Evolutionary conservation across 2,113 vertebrate species (phyloP).

Genomic region (Panthera uncia): DNA sequence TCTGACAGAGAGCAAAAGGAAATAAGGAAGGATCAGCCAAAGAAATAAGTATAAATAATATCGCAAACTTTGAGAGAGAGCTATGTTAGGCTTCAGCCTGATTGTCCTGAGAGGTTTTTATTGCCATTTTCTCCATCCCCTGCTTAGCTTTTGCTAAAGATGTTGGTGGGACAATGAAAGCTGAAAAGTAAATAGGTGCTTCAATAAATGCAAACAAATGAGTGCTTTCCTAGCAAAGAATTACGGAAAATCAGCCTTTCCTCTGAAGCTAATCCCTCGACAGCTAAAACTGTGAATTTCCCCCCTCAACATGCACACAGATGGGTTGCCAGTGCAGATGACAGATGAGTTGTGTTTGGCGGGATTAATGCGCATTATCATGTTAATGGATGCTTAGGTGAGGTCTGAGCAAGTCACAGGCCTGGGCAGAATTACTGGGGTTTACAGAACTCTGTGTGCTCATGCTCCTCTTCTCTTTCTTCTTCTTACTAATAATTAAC

Average conservation of each 20-base stretch:
- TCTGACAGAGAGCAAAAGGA: neutral
- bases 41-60: constrained; percentile 1
- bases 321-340: constrained; percentile 85
- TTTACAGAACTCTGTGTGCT: constrained; percentile 80
- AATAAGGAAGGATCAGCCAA: neutral
- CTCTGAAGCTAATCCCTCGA: constrained; percentile 84
- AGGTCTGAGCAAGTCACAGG: constrained; percentile 83
- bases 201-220: constrained; percentile 86
- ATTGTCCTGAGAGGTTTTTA: constrained; percentile 70
- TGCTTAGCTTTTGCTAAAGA: constrained; percentile 76
- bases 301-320: constrained; percentile 80
- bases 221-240: constrained; percentile 81
- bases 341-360: constrained; percentile 89
- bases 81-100: constrained; percentile 53
- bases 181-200: constrained; percentile 82
- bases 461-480: constrained; percentile 51
- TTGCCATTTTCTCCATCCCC: constrained; percentile 63
- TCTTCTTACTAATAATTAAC: constrained; percentile 62
- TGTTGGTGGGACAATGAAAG: constrained; percentile 80
- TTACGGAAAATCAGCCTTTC: constrained; percentile 84
- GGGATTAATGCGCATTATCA: constrained; percentile 90
- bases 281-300: constrained; percentile 84
- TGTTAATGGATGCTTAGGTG: constrained; percentile 88
- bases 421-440: constrained; percentile 81
- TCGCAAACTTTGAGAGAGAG: constrained; percentile 48